These are phyloP conservation scores for Amblyraja radiata DNA, from an alignment of 2,797 vertebrate species.

Conservation along the genomic window DNA sequence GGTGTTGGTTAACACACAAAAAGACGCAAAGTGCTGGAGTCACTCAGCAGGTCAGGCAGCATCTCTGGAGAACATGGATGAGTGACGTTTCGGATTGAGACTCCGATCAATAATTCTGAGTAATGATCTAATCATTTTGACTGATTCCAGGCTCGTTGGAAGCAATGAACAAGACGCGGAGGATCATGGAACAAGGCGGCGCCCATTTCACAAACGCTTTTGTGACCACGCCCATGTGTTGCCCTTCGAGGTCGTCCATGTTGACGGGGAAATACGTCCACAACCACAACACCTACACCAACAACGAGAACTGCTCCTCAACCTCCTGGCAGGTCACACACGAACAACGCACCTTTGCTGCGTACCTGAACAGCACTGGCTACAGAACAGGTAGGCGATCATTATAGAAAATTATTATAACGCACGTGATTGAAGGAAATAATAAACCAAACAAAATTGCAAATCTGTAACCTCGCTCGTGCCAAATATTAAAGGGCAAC, in stretches of 20 bases:
- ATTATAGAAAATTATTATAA: background rate
- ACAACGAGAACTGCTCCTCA: conserved; percentile 96
- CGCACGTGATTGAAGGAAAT: no score
- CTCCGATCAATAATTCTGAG: background rate
- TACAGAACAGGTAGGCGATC: conserved; percentile 77
- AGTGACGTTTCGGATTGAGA: no score
- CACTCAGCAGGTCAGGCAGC: no score
- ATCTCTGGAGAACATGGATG: no score
- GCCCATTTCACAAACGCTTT: conserved; percentile 92
- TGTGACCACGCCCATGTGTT: conserved; percentile 95
- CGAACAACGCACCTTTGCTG: conserved; percentile 77
- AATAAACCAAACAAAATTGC: background rate
- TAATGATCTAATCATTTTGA: background rate
- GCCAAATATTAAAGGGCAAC: background rate
- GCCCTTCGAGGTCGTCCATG: conserved; percentile 89
- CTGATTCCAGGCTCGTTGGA: conserved; percentile 72
- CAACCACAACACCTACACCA: conserved; percentile 97
- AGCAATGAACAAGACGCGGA: conserved; percentile 76
- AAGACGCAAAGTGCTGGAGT: no score
- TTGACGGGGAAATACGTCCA: conserved; percentile 93
- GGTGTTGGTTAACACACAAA: no score
- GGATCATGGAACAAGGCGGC: conserved; percentile 76
- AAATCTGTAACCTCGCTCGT: conserved; percentile 41
- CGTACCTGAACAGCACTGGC: conserved; percentile 87
- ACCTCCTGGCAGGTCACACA: conserved; percentile 90